These are phyloP conservation scores for Brenthis daphne DNA, from an alignment of 2,888 invertebrate species.

Conservation along the genomic window DNA sequence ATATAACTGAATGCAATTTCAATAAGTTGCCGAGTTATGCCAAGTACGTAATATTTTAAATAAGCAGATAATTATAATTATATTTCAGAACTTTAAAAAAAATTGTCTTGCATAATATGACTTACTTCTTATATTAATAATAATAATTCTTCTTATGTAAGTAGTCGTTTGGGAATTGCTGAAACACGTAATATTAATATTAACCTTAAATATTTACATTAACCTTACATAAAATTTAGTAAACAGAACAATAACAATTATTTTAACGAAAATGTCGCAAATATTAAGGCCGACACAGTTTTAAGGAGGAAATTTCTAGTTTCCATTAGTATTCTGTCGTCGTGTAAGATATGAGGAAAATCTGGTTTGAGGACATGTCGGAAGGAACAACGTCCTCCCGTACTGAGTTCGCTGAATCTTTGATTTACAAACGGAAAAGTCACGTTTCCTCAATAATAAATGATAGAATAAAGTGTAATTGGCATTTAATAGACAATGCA, in stretches of 20 bases:
- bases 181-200: no score
- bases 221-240: not conserved
- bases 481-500: not conserved
- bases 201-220: no score
- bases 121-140: no score
- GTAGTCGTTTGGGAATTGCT: no score
- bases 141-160: no score
- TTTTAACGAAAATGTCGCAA: constrained; percentile 10
- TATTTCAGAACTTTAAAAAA: no score
- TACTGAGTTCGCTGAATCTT: constrained; percentile 50
- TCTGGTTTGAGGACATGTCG: constrained; percentile 43
- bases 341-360: constrained; percentile 69
- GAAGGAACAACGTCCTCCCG: constrained; percentile 50
- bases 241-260: not conserved
- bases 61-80: no score
- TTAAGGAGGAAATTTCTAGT: constrained; percentile 44
- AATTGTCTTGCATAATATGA: no score
- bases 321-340: constrained; percentile 47
- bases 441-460: constrained; percentile 48
- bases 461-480: constrained; percentile 14
- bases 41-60: no score
- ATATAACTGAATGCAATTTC: no score
- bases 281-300: constrained; percentile 24
- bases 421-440: constrained; percentile 49
- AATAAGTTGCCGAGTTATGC: no score